A percentile compares a stretch with the other conserved stretches of the same genome.
These are phyloP conservation scores for Tromatobia lineatoria DNA, from an alignment of 2,888 invertebrate species.

Conservation along the genomic window DNA sequence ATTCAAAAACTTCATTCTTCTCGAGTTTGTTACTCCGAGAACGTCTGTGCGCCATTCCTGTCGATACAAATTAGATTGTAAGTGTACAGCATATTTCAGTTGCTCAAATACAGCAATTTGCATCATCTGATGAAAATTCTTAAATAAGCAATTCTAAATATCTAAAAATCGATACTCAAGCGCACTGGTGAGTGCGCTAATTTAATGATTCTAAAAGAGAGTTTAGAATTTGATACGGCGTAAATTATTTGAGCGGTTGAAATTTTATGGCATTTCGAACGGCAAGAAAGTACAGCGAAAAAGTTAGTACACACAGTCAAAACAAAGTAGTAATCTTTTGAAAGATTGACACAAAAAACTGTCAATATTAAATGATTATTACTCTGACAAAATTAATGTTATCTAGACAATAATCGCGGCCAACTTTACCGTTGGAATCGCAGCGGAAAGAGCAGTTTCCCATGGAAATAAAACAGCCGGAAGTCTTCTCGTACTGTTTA, in stretches of 20 bases:
- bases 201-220: too few species aligned
- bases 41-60: constrained; percentile 87
- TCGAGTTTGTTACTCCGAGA: constrained; percentile 84
- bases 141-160: neutral
- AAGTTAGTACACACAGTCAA: too few species aligned
- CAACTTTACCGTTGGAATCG: constrained; percentile 80
- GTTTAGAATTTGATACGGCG: too few species aligned
- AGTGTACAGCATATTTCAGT: neutral
- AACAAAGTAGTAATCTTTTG: too few species aligned
- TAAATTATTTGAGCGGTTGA: too few species aligned
- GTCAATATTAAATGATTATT: too few species aligned
- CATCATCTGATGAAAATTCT: neutral
- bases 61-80: constrained; percentile 32
- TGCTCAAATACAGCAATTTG: neutral
- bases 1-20: constrained; percentile 86
- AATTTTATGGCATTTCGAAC: too few species aligned
- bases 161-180: too few species aligned
- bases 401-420: neutral
- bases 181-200: too few species aligned
- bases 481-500: constrained; percentile 82
- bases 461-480: constrained; percentile 86
- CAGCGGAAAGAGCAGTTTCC: constrained; percentile 83
- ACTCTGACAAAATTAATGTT: neutral
- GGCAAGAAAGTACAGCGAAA: too few species aligned
- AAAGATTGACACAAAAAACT: too few species aligned